Percentiles rank a stretch among this genome's conserved stretches.
Evolutionary conservation across 2,113 vertebrate species (phyloP).

Genomic region (Nesospiza acunhae): DNA sequence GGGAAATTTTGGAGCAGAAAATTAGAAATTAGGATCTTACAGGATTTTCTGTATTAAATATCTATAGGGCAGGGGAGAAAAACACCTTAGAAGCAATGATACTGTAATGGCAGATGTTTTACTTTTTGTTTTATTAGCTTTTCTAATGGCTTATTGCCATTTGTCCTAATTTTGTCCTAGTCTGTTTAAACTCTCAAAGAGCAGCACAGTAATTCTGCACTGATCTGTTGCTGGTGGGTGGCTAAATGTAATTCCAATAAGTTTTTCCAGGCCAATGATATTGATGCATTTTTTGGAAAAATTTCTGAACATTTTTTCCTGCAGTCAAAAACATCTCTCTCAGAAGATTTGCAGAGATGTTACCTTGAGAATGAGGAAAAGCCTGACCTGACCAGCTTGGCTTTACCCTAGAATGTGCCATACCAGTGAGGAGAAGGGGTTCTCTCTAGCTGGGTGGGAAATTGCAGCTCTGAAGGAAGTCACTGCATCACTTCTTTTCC

Average conservation of each 20-base stretch:
- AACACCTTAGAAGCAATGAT: neutral
- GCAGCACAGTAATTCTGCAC: neutral
- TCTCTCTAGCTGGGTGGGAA: neutral
- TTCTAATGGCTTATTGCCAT: neutral
- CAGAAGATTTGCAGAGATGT: neutral
- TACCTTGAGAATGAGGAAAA: neutral
- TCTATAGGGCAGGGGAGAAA: neutral
- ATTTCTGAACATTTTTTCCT: neutral
- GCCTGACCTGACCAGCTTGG: neutral
- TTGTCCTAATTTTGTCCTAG: neutral
- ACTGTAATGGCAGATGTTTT: neutral
- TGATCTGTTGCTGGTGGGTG: neutral
- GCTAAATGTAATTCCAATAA: neutral
- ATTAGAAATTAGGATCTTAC: neutral
- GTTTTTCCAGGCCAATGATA: neutral
- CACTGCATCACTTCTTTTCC: neutral
- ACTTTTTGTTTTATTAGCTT: neutral
- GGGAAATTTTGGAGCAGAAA: neutral
- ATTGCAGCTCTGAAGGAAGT: neutral
- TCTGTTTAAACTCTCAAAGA: neutral
- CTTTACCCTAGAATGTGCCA: neutral
- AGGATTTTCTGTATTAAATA: neutral
- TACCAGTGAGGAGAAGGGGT: neutral
- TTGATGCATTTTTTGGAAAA: neutral
- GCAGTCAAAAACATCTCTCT: neutral